phyloP scores from a whole-genome alignment of 2,113 vertebrate genomes.

The Sisor rabdophorus region DNA sequence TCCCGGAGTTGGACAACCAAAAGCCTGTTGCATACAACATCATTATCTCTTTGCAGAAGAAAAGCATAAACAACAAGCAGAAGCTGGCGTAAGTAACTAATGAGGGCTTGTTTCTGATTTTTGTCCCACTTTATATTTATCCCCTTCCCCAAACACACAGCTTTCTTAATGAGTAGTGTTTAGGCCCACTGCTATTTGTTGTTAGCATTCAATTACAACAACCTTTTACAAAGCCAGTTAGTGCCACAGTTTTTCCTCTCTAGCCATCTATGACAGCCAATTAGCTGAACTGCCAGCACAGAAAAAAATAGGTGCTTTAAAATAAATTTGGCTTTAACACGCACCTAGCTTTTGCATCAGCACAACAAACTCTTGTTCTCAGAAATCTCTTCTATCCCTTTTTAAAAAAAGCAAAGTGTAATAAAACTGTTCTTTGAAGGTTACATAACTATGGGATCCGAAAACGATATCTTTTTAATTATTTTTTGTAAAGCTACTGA shows the following conservation, averaged over 20 bases:
- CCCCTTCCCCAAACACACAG: not conserved
- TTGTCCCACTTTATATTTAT: not conserved
- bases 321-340: slow-evolving; percentile 47
- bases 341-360: slow-evolving; percentile 41
- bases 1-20: slow-evolving; percentile 15
- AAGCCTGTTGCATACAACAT: slow-evolving; percentile 27
- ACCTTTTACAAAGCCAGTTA: slow-evolving; percentile 48
- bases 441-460: slow-evolving; percentile 2
- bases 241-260: slow-evolving; percentile 16
- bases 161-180: not conserved
- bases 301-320: slow-evolving; percentile 53
- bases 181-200: slow-evolving; percentile 25
- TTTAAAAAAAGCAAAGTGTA: not conserved
- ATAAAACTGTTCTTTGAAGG: slow-evolving; percentile 23
- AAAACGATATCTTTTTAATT: not conserved
- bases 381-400: not conserved
- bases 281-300: slow-evolving; percentile 46
- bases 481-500: not conserved
- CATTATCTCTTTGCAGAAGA: slow-evolving; percentile 18
- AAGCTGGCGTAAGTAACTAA: slow-evolving; percentile 48
- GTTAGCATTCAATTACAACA: slow-evolving; percentile 45
- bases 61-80: slow-evolving; percentile 43
- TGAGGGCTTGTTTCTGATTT: slow-evolving; percentile 18
- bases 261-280: slow-evolving; percentile 45
- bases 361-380: slow-evolving; percentile 17